A percentile compares a stretch with the other conserved stretches of the same genome.
Conservation (phyloP, 2,797 vertebrate species). For the Typhlichthys subterraneus region DNA sequence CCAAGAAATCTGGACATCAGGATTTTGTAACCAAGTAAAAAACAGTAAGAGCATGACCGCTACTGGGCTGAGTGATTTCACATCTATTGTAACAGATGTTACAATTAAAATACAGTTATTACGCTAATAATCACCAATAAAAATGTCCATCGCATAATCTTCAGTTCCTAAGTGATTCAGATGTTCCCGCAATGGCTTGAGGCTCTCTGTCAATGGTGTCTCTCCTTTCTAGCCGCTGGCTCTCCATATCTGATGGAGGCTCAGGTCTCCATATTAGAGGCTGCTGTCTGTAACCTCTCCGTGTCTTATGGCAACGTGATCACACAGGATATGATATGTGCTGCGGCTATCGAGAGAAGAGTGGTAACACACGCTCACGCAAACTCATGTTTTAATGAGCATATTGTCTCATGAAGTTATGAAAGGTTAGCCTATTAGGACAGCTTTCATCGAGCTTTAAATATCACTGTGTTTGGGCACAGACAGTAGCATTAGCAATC, state of each 20-base stretch:
- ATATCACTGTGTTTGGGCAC: too few species aligned
- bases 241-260: slow-evolving; percentile 49
- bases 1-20: slow-evolving; percentile 79
- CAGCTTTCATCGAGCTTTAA: too few species aligned
- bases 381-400: too few species aligned
- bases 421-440: too few species aligned
- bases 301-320: slow-evolving; percentile 67
- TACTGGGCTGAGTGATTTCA: not conserved
- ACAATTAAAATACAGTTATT: too few species aligned
- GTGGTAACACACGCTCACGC: not conserved
- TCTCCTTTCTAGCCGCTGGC: slow-evolving; percentile 36
- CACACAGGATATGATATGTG: slow-evolving; percentile 83
- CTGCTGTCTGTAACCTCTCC: slow-evolving; percentile 64
- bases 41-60: slow-evolving; percentile 31
- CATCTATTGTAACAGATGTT: too few species aligned
- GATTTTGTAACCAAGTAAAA: slow-evolving; percentile 40
- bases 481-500: too few species aligned
- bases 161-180: too few species aligned
- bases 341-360: slow-evolving; percentile 58
- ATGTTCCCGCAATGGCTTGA: not conserved
- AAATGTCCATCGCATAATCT: too few species aligned
- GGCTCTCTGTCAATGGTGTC: not conserved
- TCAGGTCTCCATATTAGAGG: slow-evolving; percentile 72
- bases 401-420: too few species aligned
- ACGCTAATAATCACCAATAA: too few species aligned